Percentiles rank a stretch among this genome's conserved stretches.
Conservation (phyloP, 2,888 invertebrate species). For the Philaethria dido region DNA sequence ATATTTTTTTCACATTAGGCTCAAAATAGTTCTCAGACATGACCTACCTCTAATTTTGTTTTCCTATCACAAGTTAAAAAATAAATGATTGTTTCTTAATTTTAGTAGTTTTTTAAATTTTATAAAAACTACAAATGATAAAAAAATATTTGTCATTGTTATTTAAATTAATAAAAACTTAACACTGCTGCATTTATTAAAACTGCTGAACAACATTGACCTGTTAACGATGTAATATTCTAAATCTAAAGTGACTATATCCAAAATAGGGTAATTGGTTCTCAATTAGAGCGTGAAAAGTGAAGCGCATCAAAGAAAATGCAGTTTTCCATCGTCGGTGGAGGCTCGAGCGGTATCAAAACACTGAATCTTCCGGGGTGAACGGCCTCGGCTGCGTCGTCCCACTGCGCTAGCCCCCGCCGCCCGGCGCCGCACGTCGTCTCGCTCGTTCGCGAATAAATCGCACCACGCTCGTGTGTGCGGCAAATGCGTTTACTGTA, state of each 20-base stretch:
- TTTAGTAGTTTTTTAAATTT: no score
- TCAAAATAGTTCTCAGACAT: no score
- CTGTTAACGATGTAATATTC: background rate
- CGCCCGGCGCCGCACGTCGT: slow-evolving; percentile 64
- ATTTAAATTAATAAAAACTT: no score
- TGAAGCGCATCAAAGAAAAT: slow-evolving; percentile 80
- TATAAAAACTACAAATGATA: no score
- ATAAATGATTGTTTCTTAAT: no score
- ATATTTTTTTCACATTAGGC: no score
- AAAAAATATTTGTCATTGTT: no score
- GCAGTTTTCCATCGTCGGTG: slow-evolving; percentile 76
- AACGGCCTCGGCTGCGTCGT: slow-evolving; percentile 70
- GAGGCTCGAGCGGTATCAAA: slow-evolving; percentile 81
- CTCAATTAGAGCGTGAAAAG: slow-evolving; percentile 81
- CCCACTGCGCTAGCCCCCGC: slow-evolving; percentile 63
- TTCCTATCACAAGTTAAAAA: no score
- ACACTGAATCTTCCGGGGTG: slow-evolving; percentile 84
- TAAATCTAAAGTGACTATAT: background rate
- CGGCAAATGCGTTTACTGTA: slow-evolving; percentile 80
- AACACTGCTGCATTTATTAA: background rate
- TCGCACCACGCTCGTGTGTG: slow-evolving; percentile 71
- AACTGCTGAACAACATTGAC: background rate
- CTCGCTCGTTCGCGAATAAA: slow-evolving; percentile 71
- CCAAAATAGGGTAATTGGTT: slow-evolving; percentile 46
- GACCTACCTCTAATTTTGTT: no score